Evolutionary conservation across 2,888 invertebrate species (phyloP), one percentile per base, ranked within the genome.

Genomic region (Tenthredo notha): DNA sequence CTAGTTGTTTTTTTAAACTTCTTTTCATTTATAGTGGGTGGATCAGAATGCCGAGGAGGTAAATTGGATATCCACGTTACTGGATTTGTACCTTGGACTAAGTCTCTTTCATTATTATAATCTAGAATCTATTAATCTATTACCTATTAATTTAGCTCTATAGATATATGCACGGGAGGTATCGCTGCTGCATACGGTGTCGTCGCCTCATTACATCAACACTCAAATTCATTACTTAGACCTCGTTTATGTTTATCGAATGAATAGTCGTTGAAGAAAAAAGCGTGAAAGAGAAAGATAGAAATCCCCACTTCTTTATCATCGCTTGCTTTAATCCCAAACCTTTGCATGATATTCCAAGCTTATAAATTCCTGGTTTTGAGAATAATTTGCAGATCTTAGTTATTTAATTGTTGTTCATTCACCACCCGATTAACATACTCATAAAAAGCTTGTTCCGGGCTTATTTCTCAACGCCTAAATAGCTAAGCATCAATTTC

Each of bases 41-140:
- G 95, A 95, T 94, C 95, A 95, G 94, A 95, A 95, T 94, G 95
- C 95, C 93, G 95, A 95, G 89, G 95, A 95, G 96, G 96, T 95
- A 95, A 74, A 95, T 90, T 88, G 88, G 88, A 89, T 84, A 83
- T 86, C 87, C 85, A 87, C 87, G 70, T 86, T 86, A 85, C 86
- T 87, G 88, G 87, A 88, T 80, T 86, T 84, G 85, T 84, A 84
- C 85, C 84, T 87, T 86, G 87, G 88, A 87, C 87, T 88, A 87
- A 89, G 88, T 88, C 87, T 80, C 85, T 50, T 61, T 80, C 15
- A 80, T 40, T 80, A 80, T 80, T 80, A 80, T 61, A 40, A 43
- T 43, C 9, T 43, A 74, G 21, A 74, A 21, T 40, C 25, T 74
- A 74, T 74, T 72, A 37, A 40, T 72, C 72, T 67, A 33, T 72